These are phyloP conservation scores for Hippocampus mohnikei DNA, from an alignment of 2,113 vertebrate genomes.

Conservation along the genomic window DNA sequence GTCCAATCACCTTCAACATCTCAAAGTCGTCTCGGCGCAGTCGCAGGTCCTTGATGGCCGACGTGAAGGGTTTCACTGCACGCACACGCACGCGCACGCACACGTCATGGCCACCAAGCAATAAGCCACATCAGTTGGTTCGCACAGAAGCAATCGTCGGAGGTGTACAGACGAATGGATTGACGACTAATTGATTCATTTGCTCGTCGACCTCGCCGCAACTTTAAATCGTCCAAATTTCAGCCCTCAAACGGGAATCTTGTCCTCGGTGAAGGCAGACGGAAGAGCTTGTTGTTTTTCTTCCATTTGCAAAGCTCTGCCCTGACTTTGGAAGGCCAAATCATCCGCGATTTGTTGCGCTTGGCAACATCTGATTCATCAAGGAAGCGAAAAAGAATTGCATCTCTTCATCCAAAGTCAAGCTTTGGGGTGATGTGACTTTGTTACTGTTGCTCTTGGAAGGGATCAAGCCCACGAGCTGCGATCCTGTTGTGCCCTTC, in stretches of 20 bases:
- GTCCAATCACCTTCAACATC: slow-evolving; percentile 78
- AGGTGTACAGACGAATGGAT: no score
- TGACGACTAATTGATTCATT: no score
- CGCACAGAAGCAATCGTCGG: no score
- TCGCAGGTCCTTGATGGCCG: slow-evolving; percentile 65
- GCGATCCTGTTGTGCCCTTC: neutral
- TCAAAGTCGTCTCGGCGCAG: slow-evolving; percentile 77
- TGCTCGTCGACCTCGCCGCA: no score
- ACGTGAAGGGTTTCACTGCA: slow-evolving; percentile 63
- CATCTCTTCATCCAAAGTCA: no score
- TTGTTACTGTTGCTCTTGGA: neutral
- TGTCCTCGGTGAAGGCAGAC: no score
- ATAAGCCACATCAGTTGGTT: neutral
- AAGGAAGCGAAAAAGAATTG: no score
- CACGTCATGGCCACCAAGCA: neutral
- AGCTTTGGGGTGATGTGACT: no score
- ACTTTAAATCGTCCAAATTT: neutral
- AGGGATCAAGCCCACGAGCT: neutral
- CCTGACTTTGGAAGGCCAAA: neutral
- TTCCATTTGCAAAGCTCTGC: neutral
- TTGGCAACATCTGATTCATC: no score
- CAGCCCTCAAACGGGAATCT: no score
- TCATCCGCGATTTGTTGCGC: no score
- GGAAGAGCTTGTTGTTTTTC: no score
- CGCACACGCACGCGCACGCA: neutral